Evolutionary conservation across 1,140 invertebrate species (phyloP), one percentile per base, ranked within the genome.

Genomic region (Eubasilissa regina): DNA sequence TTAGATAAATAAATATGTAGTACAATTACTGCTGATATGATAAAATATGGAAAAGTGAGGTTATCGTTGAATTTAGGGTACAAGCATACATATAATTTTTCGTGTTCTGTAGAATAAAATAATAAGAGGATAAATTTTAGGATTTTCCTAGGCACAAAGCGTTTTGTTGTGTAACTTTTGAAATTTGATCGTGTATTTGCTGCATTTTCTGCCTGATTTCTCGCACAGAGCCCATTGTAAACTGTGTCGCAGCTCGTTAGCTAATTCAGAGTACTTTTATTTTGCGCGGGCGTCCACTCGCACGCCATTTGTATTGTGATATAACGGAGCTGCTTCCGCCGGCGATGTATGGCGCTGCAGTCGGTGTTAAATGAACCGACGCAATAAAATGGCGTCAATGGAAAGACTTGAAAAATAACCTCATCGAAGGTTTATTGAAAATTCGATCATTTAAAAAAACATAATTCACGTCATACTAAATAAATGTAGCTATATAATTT

Each of bases 301-400:
- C 66, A 21, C 66, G 66, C 66, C 66, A 70, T 70, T 70, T 70
- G 66, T 60, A 75, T 75, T 75, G 73, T 75, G 53, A 75, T 75
- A 60, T 44, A 60, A 75, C 55, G 43, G 58, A 58, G 53, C 25
- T 19, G 53, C 43, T 25, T 56, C 72, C 51, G 51, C 25, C 45
- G 47, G 19, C 55, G 72, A 74, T 74, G 72, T 56, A 74, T 55
- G 25, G 55, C 55, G 21, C 15, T 74, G 55, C 58, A 58, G 53
- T 74, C 48, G 45, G 55, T 58, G 55, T 35, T 58, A 74, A 74
- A 74, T 44, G 55, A 74, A 74, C 55, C 45, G 58, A 11, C 10
- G 51, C 66, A 70, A 47, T 19, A 21, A 48, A 70, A 70, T 70
- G 66, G 66, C 45, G 45, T 19, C 55, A 58, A 8, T 9, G 53